A percentile compares a stretch with the other conserved stretches of the same genome.
Evolutionary conservation across 2,888 invertebrate genomes (phyloP).

Genomic region (Arctia plantaginis): DNA sequence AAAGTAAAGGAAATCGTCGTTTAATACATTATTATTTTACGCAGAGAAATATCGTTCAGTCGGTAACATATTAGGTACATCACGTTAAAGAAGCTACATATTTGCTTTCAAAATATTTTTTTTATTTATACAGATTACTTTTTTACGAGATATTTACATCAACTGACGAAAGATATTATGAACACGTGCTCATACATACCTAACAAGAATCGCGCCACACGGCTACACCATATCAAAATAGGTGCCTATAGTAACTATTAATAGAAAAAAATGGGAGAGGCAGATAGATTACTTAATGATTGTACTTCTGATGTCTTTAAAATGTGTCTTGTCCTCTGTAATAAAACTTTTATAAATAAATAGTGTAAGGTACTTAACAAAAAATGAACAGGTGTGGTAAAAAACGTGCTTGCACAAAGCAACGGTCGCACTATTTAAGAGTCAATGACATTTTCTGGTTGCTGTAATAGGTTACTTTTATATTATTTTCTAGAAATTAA

Average conservation of each 20-base stretch:
- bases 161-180: neutral
- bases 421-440: conserved; percentile 68
- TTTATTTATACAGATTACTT: neutral
- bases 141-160: neutral
- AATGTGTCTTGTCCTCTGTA: neutral
- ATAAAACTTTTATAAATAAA: conserved; percentile 1
- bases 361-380: neutral
- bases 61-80: conserved; percentile 1
- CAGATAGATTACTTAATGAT: neutral
- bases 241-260: neutral
- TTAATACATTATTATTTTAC: conserved; percentile 22
- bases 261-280: neutral
- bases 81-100: neutral
- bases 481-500: conserved; percentile 25
- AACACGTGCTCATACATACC: conserved; percentile 14
- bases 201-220: conserved; percentile 8
- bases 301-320: neutral
- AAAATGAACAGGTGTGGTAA: conserved; percentile 17
- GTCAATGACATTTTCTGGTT: conserved; percentile 65
- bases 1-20: conserved; percentile 52
- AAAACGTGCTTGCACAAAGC: conserved; percentile 53
- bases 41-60: conserved; percentile 1
- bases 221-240: conserved; percentile 12
- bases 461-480: conserved; percentile 25
- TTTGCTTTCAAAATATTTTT: conserved; percentile 1